Conservation (phyloP, 2,113 vertebrate genomes). For the Hydrolagus affinis region DNA sequence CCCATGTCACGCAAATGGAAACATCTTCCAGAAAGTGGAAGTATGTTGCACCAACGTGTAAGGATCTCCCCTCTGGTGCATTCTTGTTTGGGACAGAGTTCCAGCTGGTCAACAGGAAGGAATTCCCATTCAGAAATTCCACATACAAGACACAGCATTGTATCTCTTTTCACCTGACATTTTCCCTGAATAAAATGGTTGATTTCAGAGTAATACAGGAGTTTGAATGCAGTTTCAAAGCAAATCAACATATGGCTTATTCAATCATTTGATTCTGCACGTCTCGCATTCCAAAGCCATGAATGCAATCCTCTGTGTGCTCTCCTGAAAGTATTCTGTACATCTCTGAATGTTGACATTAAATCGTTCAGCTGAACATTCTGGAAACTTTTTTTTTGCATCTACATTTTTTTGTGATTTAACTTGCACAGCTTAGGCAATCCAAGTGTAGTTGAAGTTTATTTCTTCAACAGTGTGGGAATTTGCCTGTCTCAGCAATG, state of each 20-base stretch:
- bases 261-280: conserved; percentile 15
- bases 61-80: too few relatives aligned
- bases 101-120: too few relatives aligned
- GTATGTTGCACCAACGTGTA: too few relatives aligned
- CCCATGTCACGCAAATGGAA: too few relatives aligned
- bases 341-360: background rate
- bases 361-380: too few relatives aligned
- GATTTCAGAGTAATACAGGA: background rate
- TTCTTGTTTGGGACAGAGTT: too few relatives aligned
- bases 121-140: too few relatives aligned
- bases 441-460: background rate
- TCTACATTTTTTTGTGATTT: conserved; percentile 5
- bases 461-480: background rate
- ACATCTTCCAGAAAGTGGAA: too few relatives aligned
- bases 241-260: background rate
- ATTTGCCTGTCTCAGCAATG: background rate
- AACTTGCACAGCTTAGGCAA: background rate
- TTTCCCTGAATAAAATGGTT: background rate
- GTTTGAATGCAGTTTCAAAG: background rate
- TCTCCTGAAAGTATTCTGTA: background rate
- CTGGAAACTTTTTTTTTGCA: background rate
- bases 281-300: background rate
- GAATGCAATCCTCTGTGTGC: background rate
- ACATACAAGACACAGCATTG: too few relatives aligned
- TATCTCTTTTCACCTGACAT: background rate